Evolutionary conservation across 2,113 vertebrate genomes (phyloP).

Genomic region (Sigmodon hispidus): DNA sequence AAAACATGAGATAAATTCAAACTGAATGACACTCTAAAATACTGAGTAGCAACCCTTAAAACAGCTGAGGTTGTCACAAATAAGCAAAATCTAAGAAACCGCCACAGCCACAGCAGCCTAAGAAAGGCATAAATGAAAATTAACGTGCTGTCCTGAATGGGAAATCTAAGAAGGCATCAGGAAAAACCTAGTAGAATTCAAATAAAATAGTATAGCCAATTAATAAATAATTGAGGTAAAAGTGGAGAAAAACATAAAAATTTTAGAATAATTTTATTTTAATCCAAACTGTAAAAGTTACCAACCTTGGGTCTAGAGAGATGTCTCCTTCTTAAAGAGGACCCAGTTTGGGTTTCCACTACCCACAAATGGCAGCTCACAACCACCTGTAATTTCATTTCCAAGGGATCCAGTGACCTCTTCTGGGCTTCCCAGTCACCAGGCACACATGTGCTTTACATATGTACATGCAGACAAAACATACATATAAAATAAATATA

Average conservation of each 20-base stretch:
- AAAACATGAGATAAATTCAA: background rate
- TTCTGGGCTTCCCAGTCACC: background rate
- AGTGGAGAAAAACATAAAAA: background rate
- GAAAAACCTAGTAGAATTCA: background rate
- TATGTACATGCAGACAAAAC: background rate
- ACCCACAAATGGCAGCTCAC: background rate
- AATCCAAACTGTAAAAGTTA: conserved; percentile 12
- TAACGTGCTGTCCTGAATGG: background rate
- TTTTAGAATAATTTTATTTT: conserved; percentile 30
- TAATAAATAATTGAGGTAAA: conserved; percentile 11
- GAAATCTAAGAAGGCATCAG: background rate
- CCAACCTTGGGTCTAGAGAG: background rate
- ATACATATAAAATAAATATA: background rate
- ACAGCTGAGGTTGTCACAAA: background rate
- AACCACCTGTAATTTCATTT: background rate
- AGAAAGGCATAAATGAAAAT: background rate
- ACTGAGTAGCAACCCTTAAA: background rate
- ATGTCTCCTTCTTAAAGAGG: background rate
- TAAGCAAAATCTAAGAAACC: background rate
- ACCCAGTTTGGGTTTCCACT: background rate
- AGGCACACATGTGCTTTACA: background rate
- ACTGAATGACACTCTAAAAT: background rate
- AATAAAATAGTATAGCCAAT: conserved; percentile 6
- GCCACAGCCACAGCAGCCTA: background rate
- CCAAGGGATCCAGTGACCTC: background rate